phyloP scores from a whole-genome alignment of 2,797 vertebrate genomes.

The Sebastes jordani region DNA sequence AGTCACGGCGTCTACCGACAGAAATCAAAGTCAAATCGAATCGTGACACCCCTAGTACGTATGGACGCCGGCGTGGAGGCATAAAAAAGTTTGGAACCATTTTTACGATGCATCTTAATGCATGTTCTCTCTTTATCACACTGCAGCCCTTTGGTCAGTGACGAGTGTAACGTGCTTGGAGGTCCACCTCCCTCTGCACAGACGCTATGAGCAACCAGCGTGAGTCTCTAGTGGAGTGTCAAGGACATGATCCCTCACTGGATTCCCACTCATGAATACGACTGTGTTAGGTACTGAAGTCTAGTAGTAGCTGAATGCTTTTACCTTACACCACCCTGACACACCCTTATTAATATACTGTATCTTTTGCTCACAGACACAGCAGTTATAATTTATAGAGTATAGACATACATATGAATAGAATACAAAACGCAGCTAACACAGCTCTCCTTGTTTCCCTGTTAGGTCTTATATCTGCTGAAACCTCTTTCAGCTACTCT shows the following conservation, averaged over 20 bases:
- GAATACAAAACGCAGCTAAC: not conserved
- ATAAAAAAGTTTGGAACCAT: not conserved
- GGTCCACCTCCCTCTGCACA: constrained; percentile 11
- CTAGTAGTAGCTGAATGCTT: not conserved
- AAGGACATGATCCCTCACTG: constrained; percentile 28
- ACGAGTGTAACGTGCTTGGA: not conserved
- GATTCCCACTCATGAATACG: constrained; percentile 8
- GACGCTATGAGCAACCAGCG: constrained; percentile 21
- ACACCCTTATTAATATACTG: not conserved
- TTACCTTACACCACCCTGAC: not conserved
- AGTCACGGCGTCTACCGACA: too few species aligned
- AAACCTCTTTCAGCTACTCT: not conserved
- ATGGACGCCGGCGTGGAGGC: too few species aligned
- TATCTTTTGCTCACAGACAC: not conserved
- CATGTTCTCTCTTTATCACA: not conserved
- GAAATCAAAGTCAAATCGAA: too few species aligned
- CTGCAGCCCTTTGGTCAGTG: constrained; percentile 3
- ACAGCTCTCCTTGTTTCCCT: not conserved
- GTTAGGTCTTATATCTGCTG: not conserved
- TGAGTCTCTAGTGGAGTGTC: constrained; percentile 1
- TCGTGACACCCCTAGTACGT: too few species aligned
- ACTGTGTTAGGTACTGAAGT: not conserved
- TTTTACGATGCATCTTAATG: not conserved
- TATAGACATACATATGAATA: not conserved
- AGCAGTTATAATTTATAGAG: not conserved